Conservation (phyloP, 1,140 invertebrate genomes). For the Leptonema lineaticorne region DNA sequence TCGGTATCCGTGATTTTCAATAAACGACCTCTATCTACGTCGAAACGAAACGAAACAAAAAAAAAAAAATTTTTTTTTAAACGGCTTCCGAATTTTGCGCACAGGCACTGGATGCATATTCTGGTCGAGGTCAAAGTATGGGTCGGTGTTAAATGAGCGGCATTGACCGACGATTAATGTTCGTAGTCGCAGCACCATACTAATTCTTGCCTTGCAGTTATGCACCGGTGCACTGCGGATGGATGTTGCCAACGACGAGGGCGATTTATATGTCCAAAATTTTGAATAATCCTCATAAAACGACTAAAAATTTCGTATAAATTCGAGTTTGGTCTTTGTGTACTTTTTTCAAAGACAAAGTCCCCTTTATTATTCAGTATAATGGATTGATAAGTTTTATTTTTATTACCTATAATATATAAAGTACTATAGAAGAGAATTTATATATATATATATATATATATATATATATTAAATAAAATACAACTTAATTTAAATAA, state of each 20-base stretch:
- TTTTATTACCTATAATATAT: no score
- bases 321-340: neutral
- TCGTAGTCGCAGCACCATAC: neutral
- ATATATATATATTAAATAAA: no score
- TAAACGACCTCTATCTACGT: constrained; percentile 28
- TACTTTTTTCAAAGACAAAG: neutral
- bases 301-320: neutral
- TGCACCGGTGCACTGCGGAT: neutral
- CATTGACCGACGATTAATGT: neutral
- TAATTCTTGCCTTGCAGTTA: neutral
- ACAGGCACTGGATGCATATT: neutral
- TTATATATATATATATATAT: no score
- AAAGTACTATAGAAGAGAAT: no score
- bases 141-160: neutral
- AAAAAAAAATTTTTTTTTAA: no score
- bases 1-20: constrained; percentile 39
- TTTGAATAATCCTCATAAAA: neutral
- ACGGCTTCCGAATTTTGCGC: neutral
- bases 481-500: no score
- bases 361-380: no score
- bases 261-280: neutral
- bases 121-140: neutral
- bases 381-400: no score
- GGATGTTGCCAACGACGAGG: neutral
- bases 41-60: neutral